phyloP scores from a whole-genome alignment of 2,888 invertebrate genomes.

The Notocelia uddmanniana region DNA sequence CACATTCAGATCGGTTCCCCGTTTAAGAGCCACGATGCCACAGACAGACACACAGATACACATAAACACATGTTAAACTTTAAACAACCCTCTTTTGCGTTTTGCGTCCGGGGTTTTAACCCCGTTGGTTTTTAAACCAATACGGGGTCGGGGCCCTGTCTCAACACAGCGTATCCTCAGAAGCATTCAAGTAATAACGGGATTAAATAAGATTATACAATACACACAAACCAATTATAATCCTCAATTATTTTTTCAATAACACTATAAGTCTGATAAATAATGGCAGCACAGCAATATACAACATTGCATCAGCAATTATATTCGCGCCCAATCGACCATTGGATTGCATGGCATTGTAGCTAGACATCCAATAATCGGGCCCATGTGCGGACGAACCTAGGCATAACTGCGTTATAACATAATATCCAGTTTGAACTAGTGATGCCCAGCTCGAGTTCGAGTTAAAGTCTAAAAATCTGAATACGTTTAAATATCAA shows the following conservation, averaged over 20 bases:
- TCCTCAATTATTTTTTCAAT: neutral
- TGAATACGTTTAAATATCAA: no score
- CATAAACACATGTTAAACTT: no score
- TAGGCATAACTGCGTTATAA: constrained; percentile 35
- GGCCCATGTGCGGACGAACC: constrained; percentile 18
- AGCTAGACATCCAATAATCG: constrained; percentile 33
- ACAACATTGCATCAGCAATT: constrained; percentile 13
- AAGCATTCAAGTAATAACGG: no score
- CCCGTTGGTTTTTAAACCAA: no score
- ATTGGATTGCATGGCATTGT: constrained; percentile 28
- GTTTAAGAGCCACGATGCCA: no score
- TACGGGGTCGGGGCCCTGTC: no score
- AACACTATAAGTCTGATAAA: neutral
- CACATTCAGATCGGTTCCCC: no score
- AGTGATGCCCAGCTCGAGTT: constrained; percentile 10
- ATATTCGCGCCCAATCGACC: constrained; percentile 19
- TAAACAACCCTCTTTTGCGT: no score
- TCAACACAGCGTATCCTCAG: no score
- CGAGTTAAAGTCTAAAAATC: neutral
- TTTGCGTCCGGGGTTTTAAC: no score
- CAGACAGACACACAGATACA: no score
- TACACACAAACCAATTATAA: neutral
- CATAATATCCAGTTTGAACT: constrained; percentile 34
- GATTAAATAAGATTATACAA: no score
- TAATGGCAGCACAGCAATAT: neutral